A percentile compares a stretch with the other conserved stretches of the same genome.
These are phyloP conservation scores for Oegoconia quadripuncta DNA, from an alignment of 2,888 invertebrate species.

Conservation along the genomic window DNA sequence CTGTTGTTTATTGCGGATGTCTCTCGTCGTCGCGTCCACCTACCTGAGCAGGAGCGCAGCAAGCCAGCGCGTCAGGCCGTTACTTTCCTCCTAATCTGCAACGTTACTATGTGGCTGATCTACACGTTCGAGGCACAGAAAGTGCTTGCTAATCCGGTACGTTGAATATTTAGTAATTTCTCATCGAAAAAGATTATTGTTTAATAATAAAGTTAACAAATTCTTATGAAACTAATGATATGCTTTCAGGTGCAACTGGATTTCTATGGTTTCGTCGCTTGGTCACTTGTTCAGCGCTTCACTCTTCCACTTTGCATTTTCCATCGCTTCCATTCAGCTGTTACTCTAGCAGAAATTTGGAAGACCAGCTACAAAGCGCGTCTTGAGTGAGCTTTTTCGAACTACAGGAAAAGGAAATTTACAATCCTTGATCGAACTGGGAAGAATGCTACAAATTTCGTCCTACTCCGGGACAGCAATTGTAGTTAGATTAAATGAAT, in stretches of 20 bases:
- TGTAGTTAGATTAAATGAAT: slow-evolving; percentile 55
- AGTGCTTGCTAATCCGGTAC: slow-evolving; percentile 93
- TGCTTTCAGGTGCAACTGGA: slow-evolving; percentile 86
- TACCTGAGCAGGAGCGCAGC: slow-evolving; percentile 94
- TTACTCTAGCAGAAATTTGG: slow-evolving; percentile 97
- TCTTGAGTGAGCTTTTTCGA: slow-evolving; percentile 82
- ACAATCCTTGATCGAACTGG: slow-evolving; percentile 38
- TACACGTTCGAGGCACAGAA: slow-evolving; percentile 97
- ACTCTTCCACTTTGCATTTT: slow-evolving; percentile 97
- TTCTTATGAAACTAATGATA: too few relatives aligned
- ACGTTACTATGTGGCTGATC: slow-evolving; percentile 97
- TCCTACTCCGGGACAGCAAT: slow-evolving; percentile 72
- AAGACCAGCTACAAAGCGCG: slow-evolving; percentile 96
- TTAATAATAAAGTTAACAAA: too few relatives aligned
- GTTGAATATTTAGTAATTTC: background rate
- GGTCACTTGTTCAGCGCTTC: slow-evolving; percentile 95
- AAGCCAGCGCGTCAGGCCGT: slow-evolving; percentile 97
- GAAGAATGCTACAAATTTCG: slow-evolving; percentile 53
- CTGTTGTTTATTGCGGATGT: slow-evolving; percentile 96
- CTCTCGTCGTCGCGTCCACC: slow-evolving; percentile 92
- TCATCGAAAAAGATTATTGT: background rate
- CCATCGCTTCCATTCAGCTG: slow-evolving; percentile 97
- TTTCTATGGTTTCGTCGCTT: slow-evolving; percentile 95
- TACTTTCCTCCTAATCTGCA: slow-evolving; percentile 96
- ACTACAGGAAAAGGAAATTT: slow-evolving; percentile 33